A percentile compares a stretch with the other conserved stretches of the same genome.
Conservation (phyloP, 2,113 vertebrate genomes). For the Psilopsiagon aurifrons region DNA sequence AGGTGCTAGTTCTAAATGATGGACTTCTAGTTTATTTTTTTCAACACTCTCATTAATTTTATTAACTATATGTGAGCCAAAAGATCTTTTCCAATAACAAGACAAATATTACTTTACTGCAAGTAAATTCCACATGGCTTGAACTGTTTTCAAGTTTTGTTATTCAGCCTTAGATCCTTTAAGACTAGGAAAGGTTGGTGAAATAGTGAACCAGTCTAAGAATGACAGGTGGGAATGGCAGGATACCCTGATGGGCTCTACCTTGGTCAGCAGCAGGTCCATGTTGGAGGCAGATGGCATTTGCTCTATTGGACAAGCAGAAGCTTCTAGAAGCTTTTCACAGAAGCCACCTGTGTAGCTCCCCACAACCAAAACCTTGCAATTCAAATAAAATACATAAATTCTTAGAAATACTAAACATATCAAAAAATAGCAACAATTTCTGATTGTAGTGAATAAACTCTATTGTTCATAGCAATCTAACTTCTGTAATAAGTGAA, state of each 20-base stretch:
- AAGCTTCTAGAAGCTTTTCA: background rate
- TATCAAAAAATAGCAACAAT: background rate
- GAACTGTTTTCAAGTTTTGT: background rate
- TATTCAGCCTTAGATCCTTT: background rate
- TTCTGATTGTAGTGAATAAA: background rate
- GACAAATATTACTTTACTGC: background rate
- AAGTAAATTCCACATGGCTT: background rate
- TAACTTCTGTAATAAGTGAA: background rate
- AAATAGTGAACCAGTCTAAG: background rate
- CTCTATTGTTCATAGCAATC: background rate
- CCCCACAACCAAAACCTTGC: background rate
- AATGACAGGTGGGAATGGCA: background rate
- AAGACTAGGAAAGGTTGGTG: background rate
- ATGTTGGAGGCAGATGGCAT: background rate
- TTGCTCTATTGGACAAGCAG: background rate
- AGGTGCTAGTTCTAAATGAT: background rate
- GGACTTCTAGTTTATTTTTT: background rate
- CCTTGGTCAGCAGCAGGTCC: background rate
- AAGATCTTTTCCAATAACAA: background rate
- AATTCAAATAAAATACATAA: background rate
- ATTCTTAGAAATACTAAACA: background rate
- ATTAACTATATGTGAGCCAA: background rate
- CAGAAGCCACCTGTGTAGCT: background rate
- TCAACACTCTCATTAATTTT: background rate
- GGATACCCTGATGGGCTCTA: background rate